phyloP scores from a whole-genome alignment of 2,888 invertebrate species.

The Congeria kusceri region DNA sequence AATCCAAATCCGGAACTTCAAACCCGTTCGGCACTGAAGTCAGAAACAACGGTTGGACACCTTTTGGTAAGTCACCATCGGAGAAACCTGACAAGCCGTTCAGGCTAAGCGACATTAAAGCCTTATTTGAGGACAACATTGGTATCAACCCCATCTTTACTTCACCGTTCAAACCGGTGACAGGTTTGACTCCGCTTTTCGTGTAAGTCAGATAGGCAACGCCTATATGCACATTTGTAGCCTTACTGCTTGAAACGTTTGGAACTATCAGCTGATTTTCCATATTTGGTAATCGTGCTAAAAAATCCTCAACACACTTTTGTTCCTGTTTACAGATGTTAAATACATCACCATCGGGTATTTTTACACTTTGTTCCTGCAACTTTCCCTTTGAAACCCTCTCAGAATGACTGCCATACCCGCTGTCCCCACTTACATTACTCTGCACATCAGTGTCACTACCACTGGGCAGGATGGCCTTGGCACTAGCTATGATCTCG shows the following conservation, averaged over 20 bases:
- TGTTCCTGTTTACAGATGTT: conserved; percentile 3
- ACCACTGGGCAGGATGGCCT: conserved; percentile 19
- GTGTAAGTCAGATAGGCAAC: conserved; percentile 66
- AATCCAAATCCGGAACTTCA: conserved; percentile 47
- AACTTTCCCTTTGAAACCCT: conserved; percentile 14
- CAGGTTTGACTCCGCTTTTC: conserved; percentile 33
- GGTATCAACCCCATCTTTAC: conserved; percentile 70
- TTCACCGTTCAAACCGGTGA: conserved; percentile 8
- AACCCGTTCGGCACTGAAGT: conserved; percentile 63
- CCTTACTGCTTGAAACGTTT: not conserved
- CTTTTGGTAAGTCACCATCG: conserved; percentile 13
- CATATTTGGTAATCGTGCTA: not conserved
- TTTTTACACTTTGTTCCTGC: not conserved
- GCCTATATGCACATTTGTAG: conserved; percentile 54
- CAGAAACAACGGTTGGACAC: conserved; percentile 57
- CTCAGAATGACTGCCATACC: conserved; percentile 61
- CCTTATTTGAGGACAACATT: conserved; percentile 63
- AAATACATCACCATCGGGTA: too few species aligned
- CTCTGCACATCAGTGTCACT: conserved; percentile 67
- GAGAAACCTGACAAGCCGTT: conserved; percentile 36
- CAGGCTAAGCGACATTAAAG: conserved; percentile 31
- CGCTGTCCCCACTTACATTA: conserved; percentile 70
- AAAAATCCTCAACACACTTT: not conserved
- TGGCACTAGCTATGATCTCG: conserved; percentile 91
- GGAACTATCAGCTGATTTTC: not conserved